Conservation (phyloP, 2,888 invertebrate species). For the Ormyrus thymus region DNA sequence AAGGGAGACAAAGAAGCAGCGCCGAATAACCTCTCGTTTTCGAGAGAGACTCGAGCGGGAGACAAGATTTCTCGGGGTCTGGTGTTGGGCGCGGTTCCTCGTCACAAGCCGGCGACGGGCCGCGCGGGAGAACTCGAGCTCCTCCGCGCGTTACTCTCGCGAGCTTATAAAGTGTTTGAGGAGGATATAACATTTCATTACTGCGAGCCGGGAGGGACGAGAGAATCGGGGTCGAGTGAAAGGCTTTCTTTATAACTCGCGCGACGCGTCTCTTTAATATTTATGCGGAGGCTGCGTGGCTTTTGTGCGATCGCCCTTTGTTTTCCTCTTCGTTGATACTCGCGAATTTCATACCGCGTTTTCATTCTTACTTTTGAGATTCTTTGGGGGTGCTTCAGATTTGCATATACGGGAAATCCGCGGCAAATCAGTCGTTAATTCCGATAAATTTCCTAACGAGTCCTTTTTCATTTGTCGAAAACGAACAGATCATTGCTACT, state of each 20-base stretch:
- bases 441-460: no score
- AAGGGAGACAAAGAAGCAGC: not conserved
- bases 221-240: slow-evolving; percentile 34
- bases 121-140: no score
- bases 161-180: slow-evolving; percentile 48
- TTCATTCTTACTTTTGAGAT: not conserved
- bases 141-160: not conserved
- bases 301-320: not conserved
- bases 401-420: no score
- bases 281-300: not conserved
- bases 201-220: not conserved
- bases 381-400: not conserved
- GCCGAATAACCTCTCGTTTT: not conserved
- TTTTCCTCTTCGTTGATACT: no score
- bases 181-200: slow-evolving; percentile 51
- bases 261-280: not conserved
- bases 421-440: no score
- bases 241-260: slow-evolving; percentile 24
- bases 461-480: no score
- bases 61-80: slow-evolving; percentile 23
- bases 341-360: no score
- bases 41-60: not conserved
- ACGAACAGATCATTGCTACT: no score
- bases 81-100: not conserved
- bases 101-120: slow-evolving; percentile 8